Percentiles rank a stretch among this genome's conserved stretches.
Conservation (phyloP, 1,140 invertebrate species). For the Andrena cerasifolii region DNA sequence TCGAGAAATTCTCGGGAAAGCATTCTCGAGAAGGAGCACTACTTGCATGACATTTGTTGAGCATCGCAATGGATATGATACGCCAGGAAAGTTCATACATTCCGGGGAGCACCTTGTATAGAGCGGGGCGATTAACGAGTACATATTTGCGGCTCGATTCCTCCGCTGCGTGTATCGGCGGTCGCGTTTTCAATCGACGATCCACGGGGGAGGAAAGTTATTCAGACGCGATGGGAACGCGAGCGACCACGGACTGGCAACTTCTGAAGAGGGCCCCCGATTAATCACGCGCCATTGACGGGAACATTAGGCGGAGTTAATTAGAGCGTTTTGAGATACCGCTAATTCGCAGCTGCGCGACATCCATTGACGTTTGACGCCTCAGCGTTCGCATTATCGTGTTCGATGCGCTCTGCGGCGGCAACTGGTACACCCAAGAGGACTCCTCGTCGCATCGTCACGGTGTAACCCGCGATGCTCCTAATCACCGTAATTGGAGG, state of each 20-base stretch:
- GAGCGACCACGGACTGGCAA: neutral
- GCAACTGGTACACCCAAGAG: neutral
- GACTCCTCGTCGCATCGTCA: neutral
- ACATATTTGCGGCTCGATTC: neutral
- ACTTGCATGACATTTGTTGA: no score
- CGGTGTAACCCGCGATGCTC: constrained; percentile 8
- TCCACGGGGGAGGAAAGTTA: neutral
- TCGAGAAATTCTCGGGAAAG: no score
- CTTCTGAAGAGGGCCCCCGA: neutral
- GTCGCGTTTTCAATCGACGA: constrained; percentile 12
- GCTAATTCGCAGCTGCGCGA: neutral
- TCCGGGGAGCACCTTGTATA: neutral
- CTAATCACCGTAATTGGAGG: constrained; percentile 41
- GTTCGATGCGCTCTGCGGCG: neutral
- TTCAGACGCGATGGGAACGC: neutral
- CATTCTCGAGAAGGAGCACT: no score
- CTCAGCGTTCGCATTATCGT: neutral
- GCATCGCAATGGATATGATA: no score
- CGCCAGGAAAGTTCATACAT: no score
- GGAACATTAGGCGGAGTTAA: constrained; percentile 20
- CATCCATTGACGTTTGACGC: neutral
- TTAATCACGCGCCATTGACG: constrained; percentile 22
- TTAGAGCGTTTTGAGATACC: constrained; percentile 20
- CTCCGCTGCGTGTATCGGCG: neutral
- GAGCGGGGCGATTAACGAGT: neutral